Base-by-base conservation (phyloP, 1,140 invertebrate species). In the Drosophila pectinifera region DNA sequence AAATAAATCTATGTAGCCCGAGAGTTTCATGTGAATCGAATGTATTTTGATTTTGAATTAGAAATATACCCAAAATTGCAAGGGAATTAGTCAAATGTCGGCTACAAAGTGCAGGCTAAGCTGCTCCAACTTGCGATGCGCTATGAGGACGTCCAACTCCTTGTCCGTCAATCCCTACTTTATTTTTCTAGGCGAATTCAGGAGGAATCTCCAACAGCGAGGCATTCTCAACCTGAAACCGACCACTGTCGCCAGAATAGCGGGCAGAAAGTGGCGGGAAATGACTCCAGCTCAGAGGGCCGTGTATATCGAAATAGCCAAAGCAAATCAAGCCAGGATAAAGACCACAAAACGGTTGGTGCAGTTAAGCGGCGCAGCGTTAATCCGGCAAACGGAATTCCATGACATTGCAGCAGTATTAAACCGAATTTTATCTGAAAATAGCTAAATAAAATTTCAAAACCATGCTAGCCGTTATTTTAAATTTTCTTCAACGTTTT, bases 201-300 rank as follows among this genome's bases (percentile, higher is more conserved):
- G 80, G 4, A 24, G n/a, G 3, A 58, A 68, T 41, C 41, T 84
- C 20, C 41, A 56, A 14, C 13, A 8, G 5, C 43, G 76, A 0
- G 45, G 36, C 20, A 6, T 79, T 2, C 8, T 3, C 4, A 55
- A 59, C 24, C 18, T 84, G 0, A 72, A 76, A 11, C 20, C 28
- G 0, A 68, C 49, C 7, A 16, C 10, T 3, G 24, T 80, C 2
- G 46, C 34, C 16, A 49, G 43, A 42, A 20, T 67, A 16, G 70
- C 64, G 11, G 70, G 70, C 5, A 62, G 18, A 20, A 83, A 58
- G 20, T 83, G 80, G 80, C 59, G 75, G 0, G 5, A 55, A 63
- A 83, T 83, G 80, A 79, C 13, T 5, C 4, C 11, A 3, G 14
- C 18, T 4, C 58, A 83, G 22, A 83, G 78, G 26, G 38, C 41